Evolutionary conservation across 2,888 invertebrate species (phyloP).

Genomic region (Ormyrus labotus): DNA sequence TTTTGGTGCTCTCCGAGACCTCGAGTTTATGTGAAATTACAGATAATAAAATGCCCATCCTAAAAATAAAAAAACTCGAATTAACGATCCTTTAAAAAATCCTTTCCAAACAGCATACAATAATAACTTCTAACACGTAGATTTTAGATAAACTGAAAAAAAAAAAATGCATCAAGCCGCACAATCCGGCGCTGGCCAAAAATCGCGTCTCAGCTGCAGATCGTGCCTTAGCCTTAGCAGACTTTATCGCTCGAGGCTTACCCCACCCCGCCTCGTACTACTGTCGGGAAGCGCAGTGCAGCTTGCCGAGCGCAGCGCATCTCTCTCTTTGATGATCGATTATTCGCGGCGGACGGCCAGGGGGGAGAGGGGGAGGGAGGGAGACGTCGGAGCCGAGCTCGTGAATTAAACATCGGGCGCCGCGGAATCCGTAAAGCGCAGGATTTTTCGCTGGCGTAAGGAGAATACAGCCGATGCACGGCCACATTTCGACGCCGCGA

Average conservation of each 20-base stretch:
- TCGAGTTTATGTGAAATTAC: too few relatives aligned
- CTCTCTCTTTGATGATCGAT: slow-evolving; percentile 48
- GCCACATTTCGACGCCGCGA: background rate
- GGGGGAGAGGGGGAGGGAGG: background rate
- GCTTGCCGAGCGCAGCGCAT: background rate
- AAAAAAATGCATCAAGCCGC: too few relatives aligned
- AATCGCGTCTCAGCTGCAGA: too few relatives aligned
- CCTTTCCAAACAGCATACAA: too few relatives aligned
- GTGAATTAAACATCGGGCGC: slow-evolving; percentile 47
- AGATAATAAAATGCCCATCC: too few relatives aligned
- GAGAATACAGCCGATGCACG: background rate
- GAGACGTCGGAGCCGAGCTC: background rate
- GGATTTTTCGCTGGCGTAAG: slow-evolving; percentile 41
- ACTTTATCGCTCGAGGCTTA: slow-evolving; percentile 34
- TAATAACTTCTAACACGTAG: too few relatives aligned
- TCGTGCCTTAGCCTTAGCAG: background rate
- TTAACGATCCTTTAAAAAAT: too few relatives aligned
- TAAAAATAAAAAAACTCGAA: too few relatives aligned
- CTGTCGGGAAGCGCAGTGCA: background rate
- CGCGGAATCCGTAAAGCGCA: background rate
- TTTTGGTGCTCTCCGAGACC: too few relatives aligned
- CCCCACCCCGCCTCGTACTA: slow-evolving; percentile 5
- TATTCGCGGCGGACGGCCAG: slow-evolving; percentile 16
- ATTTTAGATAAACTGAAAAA: too few relatives aligned
- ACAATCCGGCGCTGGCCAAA: too few relatives aligned